Evolutionary conservation across 2,888 invertebrate species (phyloP).

Genomic region (Lottia gigantea): DNA sequence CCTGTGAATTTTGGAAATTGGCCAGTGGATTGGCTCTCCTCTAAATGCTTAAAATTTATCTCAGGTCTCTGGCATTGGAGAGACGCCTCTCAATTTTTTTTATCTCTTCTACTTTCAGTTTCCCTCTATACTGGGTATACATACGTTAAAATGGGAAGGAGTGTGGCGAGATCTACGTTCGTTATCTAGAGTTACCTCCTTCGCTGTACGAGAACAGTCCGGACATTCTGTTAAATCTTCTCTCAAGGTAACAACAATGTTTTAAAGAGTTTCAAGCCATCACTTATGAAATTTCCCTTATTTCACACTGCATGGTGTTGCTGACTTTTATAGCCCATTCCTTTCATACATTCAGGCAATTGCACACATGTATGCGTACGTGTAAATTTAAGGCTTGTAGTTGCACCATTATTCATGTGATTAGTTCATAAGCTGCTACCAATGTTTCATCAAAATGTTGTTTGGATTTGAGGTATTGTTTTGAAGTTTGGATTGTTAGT

Average conservation of each 20-base stretch:
- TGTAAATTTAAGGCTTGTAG: no score
- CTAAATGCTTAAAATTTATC: neutral
- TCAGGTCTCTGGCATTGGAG: neutral
- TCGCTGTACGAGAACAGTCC: constrained; percentile 87
- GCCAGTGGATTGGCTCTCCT: neutral
- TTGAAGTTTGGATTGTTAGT: no score
- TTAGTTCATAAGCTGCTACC: no score
- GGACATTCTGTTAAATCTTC: constrained; percentile 92
- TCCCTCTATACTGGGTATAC: constrained; percentile 68
- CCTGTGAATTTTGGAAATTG: neutral
- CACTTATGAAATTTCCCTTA: no score
- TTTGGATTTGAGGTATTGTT: no score
- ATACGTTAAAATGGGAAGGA: constrained; percentile 90
- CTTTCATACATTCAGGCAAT: no score
- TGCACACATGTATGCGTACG: no score
- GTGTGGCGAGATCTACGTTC: constrained; percentile 82
- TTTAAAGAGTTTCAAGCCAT: no score
- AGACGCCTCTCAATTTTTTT: neutral
- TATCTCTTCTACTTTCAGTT: constrained; percentile 48
- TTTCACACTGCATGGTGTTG: no score
- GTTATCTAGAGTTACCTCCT: constrained; percentile 80
- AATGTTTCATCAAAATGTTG: no score
- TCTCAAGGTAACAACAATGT: constrained; percentile 55
- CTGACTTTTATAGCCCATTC: no score
- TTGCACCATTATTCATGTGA: no score